Base-by-base conservation (phyloP, 2,797 vertebrate genomes). In the Melanotaenia boesemani region DNA sequence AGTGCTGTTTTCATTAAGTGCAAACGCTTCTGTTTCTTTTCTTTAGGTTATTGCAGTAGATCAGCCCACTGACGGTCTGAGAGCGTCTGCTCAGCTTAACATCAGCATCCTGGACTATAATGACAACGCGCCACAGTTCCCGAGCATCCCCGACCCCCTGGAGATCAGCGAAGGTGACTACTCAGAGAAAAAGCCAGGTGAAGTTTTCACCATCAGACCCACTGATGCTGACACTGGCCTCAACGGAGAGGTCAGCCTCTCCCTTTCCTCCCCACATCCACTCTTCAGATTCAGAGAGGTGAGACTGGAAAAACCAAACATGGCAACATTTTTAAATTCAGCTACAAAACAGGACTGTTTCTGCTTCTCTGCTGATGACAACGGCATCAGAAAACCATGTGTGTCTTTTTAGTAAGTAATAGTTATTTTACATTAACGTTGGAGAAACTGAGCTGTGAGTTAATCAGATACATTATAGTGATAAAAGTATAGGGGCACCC, bases 51-150 rank as follows among this genome's bases (percentile, higher is more conserved):
- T 90, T 78, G 95, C 94, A 13, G 92, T 95, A 74, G 96, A 96
- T 88, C 90, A 89, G 28, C 54, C 69, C 15, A 63, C 0, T 0
- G 74, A 84, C 1, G 93, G 95, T 2, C 88, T 95, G 34, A 95
- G 5, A n/a, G 84, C 94, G 67, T 94, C 94, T 0, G 87, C 94
- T 59, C 72, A 90, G 78, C 77, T 96, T 71, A 91, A 87, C 70
- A 66, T 96, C 87, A 93, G 83, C 1, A 65, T 96, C 78, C 81
- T 93, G 83, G 95, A 96, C 64, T 82, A 94, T 86, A 96, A 96
- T 0, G 96, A 96, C 80, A 95, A 96, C 76, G 88, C 93, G 69
- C 96, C 96, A 0, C 91, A 95, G 86, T 96, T 95, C 83, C 80
- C 86, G 0, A 50, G 37, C 7, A 82, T 94, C 73, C 87, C 93